Percentiles rank a stretch among this genome's conserved stretches.
These are phyloP conservation scores for Nyctibius grandis DNA, from an alignment of 2,797 vertebrate genomes.

Conservation along the genomic window DNA sequence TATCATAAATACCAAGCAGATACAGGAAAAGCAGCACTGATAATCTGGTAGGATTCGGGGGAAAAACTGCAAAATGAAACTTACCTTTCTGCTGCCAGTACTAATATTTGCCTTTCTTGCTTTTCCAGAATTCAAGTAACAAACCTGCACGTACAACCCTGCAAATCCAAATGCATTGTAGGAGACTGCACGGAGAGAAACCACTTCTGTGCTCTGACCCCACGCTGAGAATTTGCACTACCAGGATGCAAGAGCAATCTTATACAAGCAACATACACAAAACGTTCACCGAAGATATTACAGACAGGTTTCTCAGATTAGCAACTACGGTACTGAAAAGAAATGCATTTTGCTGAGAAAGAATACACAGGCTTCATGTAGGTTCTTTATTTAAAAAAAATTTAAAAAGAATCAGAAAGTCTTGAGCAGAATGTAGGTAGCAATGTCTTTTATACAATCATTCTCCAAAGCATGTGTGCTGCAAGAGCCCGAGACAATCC, in stretches of 20 bases:
- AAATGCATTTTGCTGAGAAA: not conserved
- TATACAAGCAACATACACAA: not conserved
- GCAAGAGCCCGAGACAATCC: not conserved
- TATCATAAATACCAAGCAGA: not conserved
- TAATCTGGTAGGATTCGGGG: not conserved
- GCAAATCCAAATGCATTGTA: not conserved
- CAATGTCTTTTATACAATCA: not conserved
- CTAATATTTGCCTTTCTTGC: not conserved
- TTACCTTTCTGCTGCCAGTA: not conserved
- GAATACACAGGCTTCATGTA: not conserved
- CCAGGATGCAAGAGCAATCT: not conserved
- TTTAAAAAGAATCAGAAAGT: not conserved
- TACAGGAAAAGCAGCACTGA: not conserved
- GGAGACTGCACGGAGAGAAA: not conserved
- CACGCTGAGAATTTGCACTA: not conserved
- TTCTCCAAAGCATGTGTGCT: not conserved
- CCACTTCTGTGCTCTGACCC: not conserved
- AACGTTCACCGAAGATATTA: rapidly evolving
- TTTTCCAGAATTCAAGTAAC: not conserved
- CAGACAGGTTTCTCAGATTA: not conserved
- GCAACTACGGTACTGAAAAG: not conserved
- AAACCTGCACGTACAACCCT: not conserved
- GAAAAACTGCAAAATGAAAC: not conserved
- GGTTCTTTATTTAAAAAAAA: not conserved
- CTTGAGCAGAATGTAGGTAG: not conserved